Evolutionary conservation across 2,888 invertebrate species (phyloP), one percentile per base, ranked within the genome.

Genomic region (Tuberolachnus salignus): DNA sequence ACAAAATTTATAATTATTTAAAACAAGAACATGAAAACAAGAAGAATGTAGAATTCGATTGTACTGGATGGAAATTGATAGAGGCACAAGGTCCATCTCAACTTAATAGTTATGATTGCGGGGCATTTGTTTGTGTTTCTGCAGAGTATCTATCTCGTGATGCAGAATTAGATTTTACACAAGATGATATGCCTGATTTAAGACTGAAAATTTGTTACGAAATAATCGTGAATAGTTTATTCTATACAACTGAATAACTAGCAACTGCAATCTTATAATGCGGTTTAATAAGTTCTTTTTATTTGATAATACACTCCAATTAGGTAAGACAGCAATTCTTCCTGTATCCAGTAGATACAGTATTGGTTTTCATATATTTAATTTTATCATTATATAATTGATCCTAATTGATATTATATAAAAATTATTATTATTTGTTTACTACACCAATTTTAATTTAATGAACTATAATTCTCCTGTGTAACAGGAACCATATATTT

Each of bases 71-170:
- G 91, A 87, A 85, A 51, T 86, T 91, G 1, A 90, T 91, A 82
- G 90, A 89, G 83, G 84, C 89, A 90, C 90, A 94, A 84, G 94
- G 97, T 83, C 98, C 99, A 0, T 93, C 93, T 83, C 98, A 98
- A 86, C 92, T 93, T 91, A 98, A 98, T 86, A 96, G 97, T 78
- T 94, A 94, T 85, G 98, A 99, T 87, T 99, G 98, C 86, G 98
- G 98, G 9, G 94, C 99, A 87, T 99, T 99, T 86, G 90, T 97
- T 26, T 97, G 97, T 86, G 97, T 95, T 85, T 97, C 94, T 87
- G 98, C 98, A 0, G 98, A 99, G 86, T 97, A 93, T 86, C 87
- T 93, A 44, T 88, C 92, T 0, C 89, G 97, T 67, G 89, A 91
- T 84, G 91, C 91, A 13, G 87, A 89, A 63, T 91, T 96, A 83